Conservation (phyloP, 2,888 invertebrate species). For the Thymelicus acteon region DNA sequence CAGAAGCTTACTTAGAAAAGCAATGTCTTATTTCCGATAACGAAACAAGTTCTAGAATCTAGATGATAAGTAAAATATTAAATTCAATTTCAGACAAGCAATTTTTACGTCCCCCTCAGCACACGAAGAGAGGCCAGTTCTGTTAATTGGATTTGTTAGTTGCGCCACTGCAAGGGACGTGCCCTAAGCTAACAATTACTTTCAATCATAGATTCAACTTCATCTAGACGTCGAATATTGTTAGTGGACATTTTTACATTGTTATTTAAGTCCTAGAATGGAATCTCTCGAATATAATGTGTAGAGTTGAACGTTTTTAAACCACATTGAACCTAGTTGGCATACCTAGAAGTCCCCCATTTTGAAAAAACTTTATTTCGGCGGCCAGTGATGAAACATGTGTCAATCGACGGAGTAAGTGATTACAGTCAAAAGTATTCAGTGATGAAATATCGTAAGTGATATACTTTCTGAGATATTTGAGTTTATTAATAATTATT, state of each 20-base stretch:
- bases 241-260: conserved; percentile 2
- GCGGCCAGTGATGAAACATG: too few species aligned
- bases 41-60: too few species aligned
- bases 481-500: too few species aligned
- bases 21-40: background rate
- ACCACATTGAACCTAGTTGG: too few species aligned
- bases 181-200: conserved; percentile 30
- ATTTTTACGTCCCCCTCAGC: conserved; percentile 19
- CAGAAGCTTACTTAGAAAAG: too few species aligned
- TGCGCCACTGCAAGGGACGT: conserved; percentile 28
- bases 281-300: background rate
- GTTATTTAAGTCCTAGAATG: background rate
- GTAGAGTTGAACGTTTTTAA: too few species aligned
- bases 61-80: background rate
- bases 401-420: too few species aligned
- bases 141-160: conserved; percentile 36
- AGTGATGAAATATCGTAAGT: too few species aligned
- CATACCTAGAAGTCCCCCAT: too few species aligned
- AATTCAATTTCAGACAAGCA: conserved; percentile 16
- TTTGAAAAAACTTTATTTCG: too few species aligned
- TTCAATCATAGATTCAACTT: conserved; percentile 28
- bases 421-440: too few species aligned
- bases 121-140: conserved; percentile 22
- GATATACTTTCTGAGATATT: too few species aligned
- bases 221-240: conserved; percentile 12